Base-by-base conservation (phyloP, 2,888 invertebrate species). In the Agrotis ipsilon region DNA sequence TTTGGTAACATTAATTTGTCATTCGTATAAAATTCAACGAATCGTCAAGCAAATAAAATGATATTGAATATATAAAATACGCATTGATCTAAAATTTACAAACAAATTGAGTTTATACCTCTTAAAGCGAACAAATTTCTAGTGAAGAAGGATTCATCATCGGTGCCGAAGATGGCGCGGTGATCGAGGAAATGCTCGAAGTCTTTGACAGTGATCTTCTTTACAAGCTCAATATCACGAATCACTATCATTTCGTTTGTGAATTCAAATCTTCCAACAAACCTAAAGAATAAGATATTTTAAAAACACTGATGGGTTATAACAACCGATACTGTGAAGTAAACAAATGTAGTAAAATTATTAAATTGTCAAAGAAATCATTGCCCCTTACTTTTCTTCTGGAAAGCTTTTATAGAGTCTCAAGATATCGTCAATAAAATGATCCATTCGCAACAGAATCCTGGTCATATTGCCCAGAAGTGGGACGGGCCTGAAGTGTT, bases 151-250 rank as follows among this genome's bases (percentile, higher is more conserved):
- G 96, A 93, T 57, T 96, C 96, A 7, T 82, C 82, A 9, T 82
- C 82, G 0, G 94, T 90, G 6, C 90, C 87, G 3, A 96, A 87
- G 0, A 94, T 16, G 11, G 86, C 60, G 1, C 93, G 91, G 81
- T 96, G 96, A 83, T 97, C 96, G 0, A 94, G 78, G 80, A 97
- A 97, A 78, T 95, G 86, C 72, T 96, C 96, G 58, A 97, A 97
- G 80, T 97, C 96, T 76, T 96, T 97, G 0, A 97, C 90, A 0
- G 94, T 87, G 11, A 97, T 90, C 78, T 92, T 92, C 81, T 96
- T 97, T 0, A 96, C 79, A 18, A 96, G 68, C 13, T 96, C 96
- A 0, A 96, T 88, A 82, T 96, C 96, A 0, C 92, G 91, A 18
- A 97, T 78, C 59, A 96, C 75, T 3, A 96, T 55, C 18, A 92